Evolutionary conservation across 1,140 invertebrate species (phyloP), one percentile per base, ranked within the genome.

Genomic region (Drosophila asahinai): DNA sequence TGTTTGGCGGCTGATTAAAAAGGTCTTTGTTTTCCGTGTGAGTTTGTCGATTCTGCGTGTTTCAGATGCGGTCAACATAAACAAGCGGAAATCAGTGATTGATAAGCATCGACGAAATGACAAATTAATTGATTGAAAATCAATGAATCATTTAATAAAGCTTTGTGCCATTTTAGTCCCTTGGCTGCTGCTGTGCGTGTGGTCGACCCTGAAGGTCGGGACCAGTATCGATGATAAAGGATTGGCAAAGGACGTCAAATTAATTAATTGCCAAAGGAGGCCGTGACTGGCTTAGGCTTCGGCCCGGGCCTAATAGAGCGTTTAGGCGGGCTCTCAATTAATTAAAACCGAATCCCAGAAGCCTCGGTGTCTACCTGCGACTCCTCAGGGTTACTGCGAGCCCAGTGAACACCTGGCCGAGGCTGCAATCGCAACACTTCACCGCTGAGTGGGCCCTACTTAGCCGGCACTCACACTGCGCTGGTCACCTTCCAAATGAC

Each of bases 381-480:
- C 40, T 14, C 30, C 7, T 33, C 22, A 8, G 8, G 42, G 38
- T 19, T 12, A 19, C 22, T 25, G 22, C 19, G 36, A 60, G 17
- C 43, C 27, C 66, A 54, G 57, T 62, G 70, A 84, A 86, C 83
- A 86, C 83, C 82, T 86, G 82, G 82, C 64, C 45, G 22, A 59
- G 54, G 25, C 25, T 40, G 47, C 38, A 52, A 27, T 30, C 15
- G 12, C 45, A 40, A 67, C 72, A 83, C 81, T 83, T 80, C 64
- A 83, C 61, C 48, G 78, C 70, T 79, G 83, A 86, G 83, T 86
- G 83, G 54, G 57, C 64, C 70, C 82, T 81, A 84, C 81, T 84
- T 81, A 76, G 62, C 48, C 65, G 45, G 51, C 65, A 65, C 58
- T 80, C 62, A 63, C 38, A 45, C 33, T 65, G 60, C 25, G 55